phyloP scores from a whole-genome alignment of 2,888 invertebrate genomes.

The Stegana nigrithorax region DNA sequence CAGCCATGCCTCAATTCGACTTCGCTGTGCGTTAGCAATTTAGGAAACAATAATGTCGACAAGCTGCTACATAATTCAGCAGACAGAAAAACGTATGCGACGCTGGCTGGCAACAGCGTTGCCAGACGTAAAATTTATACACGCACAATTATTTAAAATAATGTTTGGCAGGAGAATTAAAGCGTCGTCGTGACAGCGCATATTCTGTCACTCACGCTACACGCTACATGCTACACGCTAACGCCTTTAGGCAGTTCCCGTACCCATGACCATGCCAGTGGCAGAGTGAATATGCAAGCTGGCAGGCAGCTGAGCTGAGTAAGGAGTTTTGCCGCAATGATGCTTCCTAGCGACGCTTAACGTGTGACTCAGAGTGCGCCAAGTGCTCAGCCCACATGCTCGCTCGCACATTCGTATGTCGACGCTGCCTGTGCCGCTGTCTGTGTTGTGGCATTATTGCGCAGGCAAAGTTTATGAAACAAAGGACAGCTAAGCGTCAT shows the following conservation, averaged over 20 bases:
- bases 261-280: neutral
- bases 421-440: conserved; percentile 26
- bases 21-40: conserved; percentile 2
- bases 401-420: neutral
- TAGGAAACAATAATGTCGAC: conserved; percentile 6
- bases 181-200: neutral
- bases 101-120: too few relatives aligned
- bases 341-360: neutral
- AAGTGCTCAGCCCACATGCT: neutral
- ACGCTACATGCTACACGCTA: too few relatives aligned
- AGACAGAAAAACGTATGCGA: conserved; percentile 18
- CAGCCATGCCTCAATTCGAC: too few relatives aligned
- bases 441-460: conserved; percentile 5
- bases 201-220: too few relatives aligned
- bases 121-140: conserved; percentile 48
- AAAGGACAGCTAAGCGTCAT: neutral
- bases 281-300: neutral
- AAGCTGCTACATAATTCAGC: conserved; percentile 39
- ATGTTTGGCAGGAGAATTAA: conserved; percentile 37
- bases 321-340: neutral
- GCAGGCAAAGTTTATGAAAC: neutral
- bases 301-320: neutral
- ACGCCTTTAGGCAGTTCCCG: too few relatives aligned
- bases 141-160: conserved; percentile 45
- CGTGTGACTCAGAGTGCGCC: conserved; percentile 19